Percentiles rank a stretch among this genome's conserved stretches.
phyloP scores from a whole-genome alignment of 2,888 invertebrate genomes.

The Agrilus cyanescens region DNA sequence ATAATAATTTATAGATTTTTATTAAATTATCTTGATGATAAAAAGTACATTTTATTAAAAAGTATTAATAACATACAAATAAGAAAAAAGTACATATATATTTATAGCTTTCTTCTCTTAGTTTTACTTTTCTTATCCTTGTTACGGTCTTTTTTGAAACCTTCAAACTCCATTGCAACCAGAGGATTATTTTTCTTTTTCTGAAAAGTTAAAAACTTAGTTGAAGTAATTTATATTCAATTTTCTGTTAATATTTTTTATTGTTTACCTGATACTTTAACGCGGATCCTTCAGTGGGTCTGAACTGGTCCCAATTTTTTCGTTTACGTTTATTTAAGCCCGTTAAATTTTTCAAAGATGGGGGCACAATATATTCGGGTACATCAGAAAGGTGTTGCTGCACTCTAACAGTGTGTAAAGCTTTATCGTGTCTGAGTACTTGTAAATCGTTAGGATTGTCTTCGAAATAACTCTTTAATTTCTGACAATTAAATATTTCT shows the following conservation, averaged over 20 bases:
- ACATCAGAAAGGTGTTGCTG: slow-evolving; percentile 82
- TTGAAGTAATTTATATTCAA: slow-evolving; percentile 6
- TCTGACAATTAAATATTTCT: slow-evolving; percentile 86
- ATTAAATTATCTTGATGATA: too few species aligned
- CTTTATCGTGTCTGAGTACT: slow-evolving; percentile 74
- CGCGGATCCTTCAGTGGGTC: slow-evolving; percentile 20
- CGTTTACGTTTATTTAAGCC: slow-evolving; percentile 30
- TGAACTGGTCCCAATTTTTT: slow-evolving; percentile 23
- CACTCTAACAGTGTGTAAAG: slow-evolving; percentile 70
- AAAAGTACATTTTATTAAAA: background rate
- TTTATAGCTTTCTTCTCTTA: background rate
- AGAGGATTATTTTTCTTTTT: slow-evolving; percentile 56
- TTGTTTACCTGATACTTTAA: slow-evolving; percentile 20
- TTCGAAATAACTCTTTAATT: slow-evolving; percentile 84
- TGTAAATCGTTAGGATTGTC: slow-evolving; percentile 83
- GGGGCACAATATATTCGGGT: slow-evolving; percentile 84
- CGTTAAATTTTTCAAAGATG: slow-evolving; percentile 56
- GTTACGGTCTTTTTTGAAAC: slow-evolving; percentile 38
- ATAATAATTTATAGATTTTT: too few species aligned
- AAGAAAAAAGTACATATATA: background rate
- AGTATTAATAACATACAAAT: too few species aligned
- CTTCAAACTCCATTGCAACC: slow-evolving; percentile 51
- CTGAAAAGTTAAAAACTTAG: slow-evolving; percentile 32
- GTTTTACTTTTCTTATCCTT: slow-evolving; percentile 6
- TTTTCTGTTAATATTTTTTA: too few species aligned